Percentiles rank a stretch among this genome's conserved stretches.
These are phyloP conservation scores for Dysidea cf. avara DNA, from an alignment of 37 sponge, comb jelly and placozoan genomes.

Conservation along the genomic window DNA sequence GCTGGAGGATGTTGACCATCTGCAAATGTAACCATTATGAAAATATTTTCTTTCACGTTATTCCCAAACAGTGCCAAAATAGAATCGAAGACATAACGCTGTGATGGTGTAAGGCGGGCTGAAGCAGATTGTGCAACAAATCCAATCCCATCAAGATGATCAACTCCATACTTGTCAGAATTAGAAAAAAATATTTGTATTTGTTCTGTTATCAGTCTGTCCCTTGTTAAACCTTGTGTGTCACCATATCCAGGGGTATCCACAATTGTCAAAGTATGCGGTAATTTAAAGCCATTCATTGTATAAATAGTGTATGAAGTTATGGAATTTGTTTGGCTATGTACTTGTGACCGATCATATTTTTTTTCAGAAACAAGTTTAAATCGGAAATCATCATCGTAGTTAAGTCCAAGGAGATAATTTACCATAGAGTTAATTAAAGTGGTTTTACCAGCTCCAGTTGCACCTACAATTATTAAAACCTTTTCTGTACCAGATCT, in stretches of 20 bases:
- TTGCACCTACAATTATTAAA: too few relatives aligned
- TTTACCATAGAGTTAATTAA: too few relatives aligned
- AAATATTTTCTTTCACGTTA: conserved; percentile 52
- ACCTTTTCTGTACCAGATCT: too few relatives aligned
- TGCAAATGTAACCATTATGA: conserved; percentile 57
- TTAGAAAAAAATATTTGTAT: conserved; percentile 50
- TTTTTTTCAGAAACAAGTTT: too few relatives aligned
- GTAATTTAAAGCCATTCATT: conserved; percentile 27
- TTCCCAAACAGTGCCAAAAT: conserved; percentile 65
- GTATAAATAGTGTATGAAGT: conserved; percentile 49
- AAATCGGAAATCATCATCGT: too few relatives aligned
- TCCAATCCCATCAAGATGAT: conserved; percentile 57
- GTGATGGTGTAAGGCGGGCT: conserved; percentile 47
- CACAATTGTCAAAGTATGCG: conserved; percentile 45
- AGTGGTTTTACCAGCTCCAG: too few relatives aligned
- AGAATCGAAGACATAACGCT: conserved; percentile 53
- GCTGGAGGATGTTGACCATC: conserved; percentile 58
- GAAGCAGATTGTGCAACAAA: conserved; percentile 53
- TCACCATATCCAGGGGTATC: conserved; percentile 74
- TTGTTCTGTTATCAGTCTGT: conserved; percentile 27
- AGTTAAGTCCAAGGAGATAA: too few relatives aligned
- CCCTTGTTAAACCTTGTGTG: conserved; percentile 26
- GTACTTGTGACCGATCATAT: too few relatives aligned
- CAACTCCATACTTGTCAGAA: conserved; percentile 24
- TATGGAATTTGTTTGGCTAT: too few relatives aligned